Evolutionary conservation across 2,113 vertebrate genomes (phyloP).

Genomic region (Centropus unirufus): DNA sequence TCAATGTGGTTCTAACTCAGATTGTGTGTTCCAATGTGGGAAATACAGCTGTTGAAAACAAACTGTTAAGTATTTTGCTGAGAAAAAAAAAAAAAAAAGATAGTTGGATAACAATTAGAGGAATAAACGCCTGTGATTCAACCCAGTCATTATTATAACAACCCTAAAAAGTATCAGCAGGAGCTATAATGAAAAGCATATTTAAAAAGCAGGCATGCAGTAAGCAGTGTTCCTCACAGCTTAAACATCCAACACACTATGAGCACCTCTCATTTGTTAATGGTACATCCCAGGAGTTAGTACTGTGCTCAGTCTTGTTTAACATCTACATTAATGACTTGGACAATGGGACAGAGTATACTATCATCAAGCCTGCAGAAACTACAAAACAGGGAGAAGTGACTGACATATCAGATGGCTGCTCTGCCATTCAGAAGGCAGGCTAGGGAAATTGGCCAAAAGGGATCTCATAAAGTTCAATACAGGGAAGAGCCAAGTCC

Average conservation of each 20-base stretch:
- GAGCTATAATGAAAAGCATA: not conserved
- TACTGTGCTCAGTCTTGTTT: not conserved
- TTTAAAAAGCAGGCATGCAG: not conserved
- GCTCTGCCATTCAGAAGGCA: not conserved
- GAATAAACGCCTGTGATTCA: not conserved
- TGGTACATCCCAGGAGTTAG: not conserved
- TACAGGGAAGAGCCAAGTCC: not conserved
- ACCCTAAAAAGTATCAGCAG: not conserved
- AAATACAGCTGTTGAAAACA: not conserved
- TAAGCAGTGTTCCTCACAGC: accelerated
- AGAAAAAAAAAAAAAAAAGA: not conserved
- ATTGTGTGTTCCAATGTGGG: not conserved
- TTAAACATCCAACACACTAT: not conserved
- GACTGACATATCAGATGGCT: not conserved
- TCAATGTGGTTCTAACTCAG: not conserved
- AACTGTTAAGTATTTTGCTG: not conserved
- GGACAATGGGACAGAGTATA: not conserved
- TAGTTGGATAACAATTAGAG: not conserved
- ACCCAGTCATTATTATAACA: not conserved
- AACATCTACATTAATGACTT: not conserved
- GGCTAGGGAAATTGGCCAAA: not conserved
- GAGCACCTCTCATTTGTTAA: not conserved
- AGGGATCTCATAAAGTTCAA: not conserved
- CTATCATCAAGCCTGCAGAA: not conserved
- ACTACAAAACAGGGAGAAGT: not conserved